phyloP scores from a whole-genome alignment of 2,888 invertebrate genomes.

The Trypoxylon attenuatum region DNA sequence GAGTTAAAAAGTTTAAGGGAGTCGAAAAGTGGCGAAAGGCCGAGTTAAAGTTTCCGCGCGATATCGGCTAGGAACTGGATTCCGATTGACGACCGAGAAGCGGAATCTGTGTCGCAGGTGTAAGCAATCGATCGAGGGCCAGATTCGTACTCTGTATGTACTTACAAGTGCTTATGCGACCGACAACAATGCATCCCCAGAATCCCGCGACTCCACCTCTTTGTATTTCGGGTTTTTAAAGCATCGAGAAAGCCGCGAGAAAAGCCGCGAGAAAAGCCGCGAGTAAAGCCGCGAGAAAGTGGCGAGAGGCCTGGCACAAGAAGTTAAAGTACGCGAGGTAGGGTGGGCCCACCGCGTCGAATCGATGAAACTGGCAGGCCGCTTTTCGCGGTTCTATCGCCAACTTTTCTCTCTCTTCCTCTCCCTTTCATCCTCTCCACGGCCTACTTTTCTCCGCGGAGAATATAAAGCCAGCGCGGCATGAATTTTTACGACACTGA shows the following conservation, averaged over 20 bases:
- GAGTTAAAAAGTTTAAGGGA: constrained; percentile 7
- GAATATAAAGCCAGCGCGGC: not conserved
- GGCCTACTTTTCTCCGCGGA: not conserved
- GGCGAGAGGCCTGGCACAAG: no score
- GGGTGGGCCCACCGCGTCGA: not conserved
- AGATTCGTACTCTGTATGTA: not conserved
- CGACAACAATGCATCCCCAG: constrained; percentile 1
- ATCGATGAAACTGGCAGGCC: constrained; percentile 18
- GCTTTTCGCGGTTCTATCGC: constrained; percentile 4
- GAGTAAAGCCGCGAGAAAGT: not conserved
- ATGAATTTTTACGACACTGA: constrained; percentile 3
- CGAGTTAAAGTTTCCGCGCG: constrained; percentile 21
- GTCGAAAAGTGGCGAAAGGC: constrained; percentile 6
- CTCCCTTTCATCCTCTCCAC: not conserved
- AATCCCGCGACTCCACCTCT: not conserved
- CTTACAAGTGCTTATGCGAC: no score
- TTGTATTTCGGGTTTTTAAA: no score
- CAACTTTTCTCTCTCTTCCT: not conserved
- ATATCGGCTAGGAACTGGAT: constrained; percentile 12
- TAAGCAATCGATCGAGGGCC: not conserved
- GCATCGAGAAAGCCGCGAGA: no score
- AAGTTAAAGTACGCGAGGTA: constrained; percentile 23
- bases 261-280: not conserved
- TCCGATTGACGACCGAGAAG: constrained; percentile 22
- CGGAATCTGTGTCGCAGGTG: constrained; percentile 10